Conservation (phyloP, 2,113 vertebrate species). For the Nettapus auritus region DNA sequence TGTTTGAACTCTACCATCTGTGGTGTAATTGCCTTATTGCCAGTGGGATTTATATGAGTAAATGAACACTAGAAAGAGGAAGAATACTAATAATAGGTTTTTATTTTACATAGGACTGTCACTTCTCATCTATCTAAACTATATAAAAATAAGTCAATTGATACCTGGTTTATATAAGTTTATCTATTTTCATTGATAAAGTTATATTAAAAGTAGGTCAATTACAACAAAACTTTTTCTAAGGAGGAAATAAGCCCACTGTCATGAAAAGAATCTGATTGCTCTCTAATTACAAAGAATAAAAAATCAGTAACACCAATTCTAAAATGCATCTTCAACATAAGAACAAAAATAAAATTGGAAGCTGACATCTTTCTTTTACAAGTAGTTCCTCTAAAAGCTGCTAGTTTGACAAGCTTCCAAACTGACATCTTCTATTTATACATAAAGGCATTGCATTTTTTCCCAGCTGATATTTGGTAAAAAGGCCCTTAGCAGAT, state of each 20-base stretch:
- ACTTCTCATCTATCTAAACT: conserved; percentile 35
- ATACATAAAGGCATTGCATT: conserved; percentile 32
- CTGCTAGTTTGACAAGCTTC: conserved; percentile 55
- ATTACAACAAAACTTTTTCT: not conserved
- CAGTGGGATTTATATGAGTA: conserved; percentile 77
- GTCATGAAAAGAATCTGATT: conserved; percentile 39
- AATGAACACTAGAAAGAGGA: conserved; percentile 56
- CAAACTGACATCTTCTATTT: conserved; percentile 61
- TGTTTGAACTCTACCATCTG: conserved; percentile 77
- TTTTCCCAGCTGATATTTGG: conserved; percentile 37
- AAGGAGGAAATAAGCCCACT: not conserved
- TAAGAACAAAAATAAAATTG: conserved; percentile 47
- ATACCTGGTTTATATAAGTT: conserved; percentile 41
- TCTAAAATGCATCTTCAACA: conserved; percentile 34
- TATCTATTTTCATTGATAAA: conserved; percentile 36
- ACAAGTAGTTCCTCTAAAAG: conserved; percentile 48
- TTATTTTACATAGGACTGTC: conserved; percentile 50
- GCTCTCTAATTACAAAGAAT: conserved; percentile 36
- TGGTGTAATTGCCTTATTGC: conserved; percentile 74
- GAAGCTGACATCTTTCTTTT: conserved; percentile 41
- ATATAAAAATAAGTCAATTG: conserved; percentile 26
- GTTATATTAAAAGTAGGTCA: conserved; percentile 28
- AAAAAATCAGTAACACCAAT: conserved; percentile 4
- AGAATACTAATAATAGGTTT: conserved; percentile 68
- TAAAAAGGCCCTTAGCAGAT: conserved; percentile 58